phyloP scores from a whole-genome alignment of 2,113 vertebrate species.

The Prionailurus bengalensis region DNA sequence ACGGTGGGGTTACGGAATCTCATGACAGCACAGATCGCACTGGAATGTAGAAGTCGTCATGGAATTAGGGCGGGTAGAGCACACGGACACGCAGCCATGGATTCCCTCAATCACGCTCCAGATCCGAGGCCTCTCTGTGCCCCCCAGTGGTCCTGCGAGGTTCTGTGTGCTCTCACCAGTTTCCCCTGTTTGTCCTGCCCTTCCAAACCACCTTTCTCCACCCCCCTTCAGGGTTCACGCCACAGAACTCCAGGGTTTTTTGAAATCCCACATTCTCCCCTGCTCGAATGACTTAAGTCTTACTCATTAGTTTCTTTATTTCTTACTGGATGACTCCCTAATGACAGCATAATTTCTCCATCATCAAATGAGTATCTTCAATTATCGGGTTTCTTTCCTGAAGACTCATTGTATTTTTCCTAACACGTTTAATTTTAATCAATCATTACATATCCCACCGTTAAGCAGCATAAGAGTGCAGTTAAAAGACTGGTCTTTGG shows the following conservation, averaged over 20 bases:
- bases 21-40: background rate
- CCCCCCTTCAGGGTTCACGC: background rate
- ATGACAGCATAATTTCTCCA: too few species aligned
- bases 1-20: fast-evolving
- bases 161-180: fast-evolving
- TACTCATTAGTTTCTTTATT: background rate
- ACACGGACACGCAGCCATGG: background rate
- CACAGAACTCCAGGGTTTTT: fast-evolving
- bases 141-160: fast-evolving
- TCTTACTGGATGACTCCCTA: background rate
- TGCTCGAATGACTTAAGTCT: background rate
- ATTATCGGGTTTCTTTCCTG: background rate
- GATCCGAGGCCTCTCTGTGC: fast-evolving
- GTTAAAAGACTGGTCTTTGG: background rate
- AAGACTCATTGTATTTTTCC: background rate
- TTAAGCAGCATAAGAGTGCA: background rate
- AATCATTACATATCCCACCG: background rate
- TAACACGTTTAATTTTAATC: background rate
- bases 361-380: background rate
- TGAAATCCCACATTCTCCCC: background rate
- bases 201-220: fast-evolving
- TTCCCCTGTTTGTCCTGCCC: background rate
- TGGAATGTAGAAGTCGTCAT: background rate
- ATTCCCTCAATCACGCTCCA: background rate
- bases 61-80: background rate